A percentile compares a stretch with the other conserved stretches of the same genome.
phyloP scores from a whole-genome alignment of 2,888 invertebrate species.

The Creontiades dilutus region DNA sequence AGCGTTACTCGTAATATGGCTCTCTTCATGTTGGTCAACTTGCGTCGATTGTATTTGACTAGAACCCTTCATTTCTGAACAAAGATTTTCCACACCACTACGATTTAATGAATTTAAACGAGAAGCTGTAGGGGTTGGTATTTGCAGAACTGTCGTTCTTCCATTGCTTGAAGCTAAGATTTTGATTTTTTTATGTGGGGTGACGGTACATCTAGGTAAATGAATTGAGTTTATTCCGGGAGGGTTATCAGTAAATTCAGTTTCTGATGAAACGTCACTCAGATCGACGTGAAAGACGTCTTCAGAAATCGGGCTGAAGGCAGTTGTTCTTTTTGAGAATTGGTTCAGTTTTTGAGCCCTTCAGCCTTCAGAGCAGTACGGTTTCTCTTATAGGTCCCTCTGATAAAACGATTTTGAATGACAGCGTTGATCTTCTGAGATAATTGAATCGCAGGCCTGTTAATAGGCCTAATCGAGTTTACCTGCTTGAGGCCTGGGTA shows the following conservation, averaged over 20 bases:
- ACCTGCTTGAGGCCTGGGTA: neutral
- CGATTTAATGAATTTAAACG: no score
- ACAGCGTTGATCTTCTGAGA: neutral
- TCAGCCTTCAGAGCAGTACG: neutral
- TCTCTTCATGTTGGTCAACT: no score
- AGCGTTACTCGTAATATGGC: no score
- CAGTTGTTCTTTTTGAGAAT: neutral
- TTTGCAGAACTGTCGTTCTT: no score
- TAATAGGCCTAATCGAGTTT: neutral
- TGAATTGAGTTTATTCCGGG: neutral
- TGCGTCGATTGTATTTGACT: no score
- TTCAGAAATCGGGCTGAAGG: neutral
- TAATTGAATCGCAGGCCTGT: neutral
- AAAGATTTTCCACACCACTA: no score
- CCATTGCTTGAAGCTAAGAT: no score
- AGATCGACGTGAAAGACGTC: neutral
- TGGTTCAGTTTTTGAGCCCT: neutral
- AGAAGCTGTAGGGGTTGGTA: no score
- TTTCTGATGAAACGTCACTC: neutral
- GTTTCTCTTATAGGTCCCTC: neutral
- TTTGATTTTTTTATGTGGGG: no score
- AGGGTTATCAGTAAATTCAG: neutral
- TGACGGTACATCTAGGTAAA: no score
- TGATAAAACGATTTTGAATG: neutral
- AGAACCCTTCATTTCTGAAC: no score